A percentile compares a stretch with the other conserved stretches of the same genome.
These are phyloP conservation scores for Platyrinchus mystaceus DNA, from an alignment of 2,797 vertebrate genomes.

Conservation along the genomic window DNA sequence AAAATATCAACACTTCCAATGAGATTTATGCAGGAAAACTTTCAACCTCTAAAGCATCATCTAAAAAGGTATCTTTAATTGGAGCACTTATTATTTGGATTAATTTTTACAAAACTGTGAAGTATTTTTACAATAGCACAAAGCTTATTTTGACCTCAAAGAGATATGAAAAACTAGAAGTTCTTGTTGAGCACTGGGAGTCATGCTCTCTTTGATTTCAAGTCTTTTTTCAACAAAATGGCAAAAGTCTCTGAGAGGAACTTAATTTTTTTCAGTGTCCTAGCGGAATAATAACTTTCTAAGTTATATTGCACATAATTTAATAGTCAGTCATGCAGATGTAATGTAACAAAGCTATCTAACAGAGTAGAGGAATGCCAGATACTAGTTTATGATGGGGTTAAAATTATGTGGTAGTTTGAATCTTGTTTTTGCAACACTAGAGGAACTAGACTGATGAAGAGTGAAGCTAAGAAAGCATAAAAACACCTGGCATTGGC, in stretches of 20 bases:
- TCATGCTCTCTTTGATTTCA: not conserved
- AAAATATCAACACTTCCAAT: not conserved
- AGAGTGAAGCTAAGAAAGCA: not conserved
- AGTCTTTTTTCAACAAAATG: not conserved
- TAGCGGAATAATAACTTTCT: not conserved
- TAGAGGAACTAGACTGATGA: not conserved
- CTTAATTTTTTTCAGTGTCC: not conserved
- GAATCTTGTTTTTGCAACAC: not conserved
- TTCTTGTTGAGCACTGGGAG: not conserved
- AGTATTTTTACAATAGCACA: not conserved
- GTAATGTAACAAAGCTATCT: not conserved
- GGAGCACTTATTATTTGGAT: not conserved
- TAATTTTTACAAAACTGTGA: not conserved
- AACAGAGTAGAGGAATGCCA: not conserved
- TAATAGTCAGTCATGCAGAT: not conserved
- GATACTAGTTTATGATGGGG: not conserved
- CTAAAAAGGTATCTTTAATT: not conserved
- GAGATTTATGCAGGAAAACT: not conserved
- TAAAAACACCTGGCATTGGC: not conserved
- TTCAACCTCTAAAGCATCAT: not conserved
- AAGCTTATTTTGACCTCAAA: not conserved
- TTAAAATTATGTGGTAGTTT: not conserved
- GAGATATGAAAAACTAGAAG: not conserved
- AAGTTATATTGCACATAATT: not conserved
- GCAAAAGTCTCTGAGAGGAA: not conserved